Conservation (phyloP, 2,113 vertebrate genomes). For the Prietella phreatophila region DNA sequence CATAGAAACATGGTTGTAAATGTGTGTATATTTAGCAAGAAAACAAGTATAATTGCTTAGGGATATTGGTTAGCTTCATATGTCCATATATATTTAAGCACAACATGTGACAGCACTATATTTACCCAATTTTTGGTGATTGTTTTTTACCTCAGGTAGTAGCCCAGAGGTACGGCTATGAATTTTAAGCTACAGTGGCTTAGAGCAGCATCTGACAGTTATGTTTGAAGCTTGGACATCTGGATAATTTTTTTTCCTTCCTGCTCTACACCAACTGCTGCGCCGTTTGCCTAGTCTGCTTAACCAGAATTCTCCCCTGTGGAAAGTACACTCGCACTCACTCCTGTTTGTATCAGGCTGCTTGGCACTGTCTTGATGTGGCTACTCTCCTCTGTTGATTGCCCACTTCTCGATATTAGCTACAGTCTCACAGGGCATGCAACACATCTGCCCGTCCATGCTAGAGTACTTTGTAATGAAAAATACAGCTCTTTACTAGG, state of each 20-base stretch:
- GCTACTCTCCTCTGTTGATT: conserved; percentile 32
- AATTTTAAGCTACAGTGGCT: conserved; percentile 28
- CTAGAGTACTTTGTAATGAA: conserved; percentile 50
- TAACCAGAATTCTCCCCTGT: conserved; percentile 46
- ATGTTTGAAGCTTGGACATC: conserved; percentile 25
- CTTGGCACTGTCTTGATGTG: conserved; percentile 41
- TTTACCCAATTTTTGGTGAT: neutral
- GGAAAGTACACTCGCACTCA: conserved; percentile 35
- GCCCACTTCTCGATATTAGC: conserved; percentile 42
- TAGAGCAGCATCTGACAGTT: conserved; percentile 16
- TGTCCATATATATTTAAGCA: neutral
- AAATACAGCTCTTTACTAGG: conserved; percentile 38
- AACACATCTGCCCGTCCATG: conserved; percentile 45
- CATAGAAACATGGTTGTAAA: neutral
- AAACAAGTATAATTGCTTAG: neutral
- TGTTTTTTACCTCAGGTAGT: neutral
- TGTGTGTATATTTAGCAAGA: neutral
- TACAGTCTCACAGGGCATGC: conserved; percentile 33
- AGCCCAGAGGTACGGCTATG: conserved; percentile 17
- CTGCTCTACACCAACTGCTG: conserved; percentile 36
- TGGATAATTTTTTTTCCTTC: conserved; percentile 10
- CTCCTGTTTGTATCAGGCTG: conserved; percentile 34
- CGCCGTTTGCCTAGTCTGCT: conserved; percentile 22
- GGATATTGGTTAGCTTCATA: neutral
- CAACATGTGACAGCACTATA: neutral